Conservation (phyloP, 2,888 invertebrate genomes). For the Stenotaenia linearis region DNA sequence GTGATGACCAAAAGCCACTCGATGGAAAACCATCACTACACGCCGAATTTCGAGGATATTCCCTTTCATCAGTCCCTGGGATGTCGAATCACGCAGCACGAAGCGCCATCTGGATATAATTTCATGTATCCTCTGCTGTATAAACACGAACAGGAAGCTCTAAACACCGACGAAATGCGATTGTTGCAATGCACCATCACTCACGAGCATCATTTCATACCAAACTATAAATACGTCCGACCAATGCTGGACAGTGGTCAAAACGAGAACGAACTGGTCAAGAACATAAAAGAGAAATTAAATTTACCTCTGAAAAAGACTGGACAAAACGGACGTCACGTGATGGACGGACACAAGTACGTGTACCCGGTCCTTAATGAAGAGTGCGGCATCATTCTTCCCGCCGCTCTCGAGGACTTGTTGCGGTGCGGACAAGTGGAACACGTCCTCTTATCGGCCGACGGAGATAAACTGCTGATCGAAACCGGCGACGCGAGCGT, state of each 20-base stretch:
- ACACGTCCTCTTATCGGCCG: conserved; percentile 63
- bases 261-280: conserved; percentile 36
- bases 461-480: conserved; percentile 34
- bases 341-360: conserved; percentile 48
- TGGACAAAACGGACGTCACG: conserved; percentile 42
- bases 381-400: conserved; percentile 67
- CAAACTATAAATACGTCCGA: conserved; percentile 34
- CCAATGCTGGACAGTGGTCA: conserved; percentile 38
- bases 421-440: conserved; percentile 69
- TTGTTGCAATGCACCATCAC: conserved; percentile 53
- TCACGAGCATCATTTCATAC: conserved; percentile 35
- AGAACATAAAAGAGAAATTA: conserved; percentile 29
- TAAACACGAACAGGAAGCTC: conserved; percentile 41
- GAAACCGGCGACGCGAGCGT: not conserved
- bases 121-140: conserved; percentile 69
- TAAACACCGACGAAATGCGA: conserved; percentile 47
- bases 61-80: conserved; percentile 33
- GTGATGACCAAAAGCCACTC: conserved; percentile 61
- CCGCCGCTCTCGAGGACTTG: conserved; percentile 66
- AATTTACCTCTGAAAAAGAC: conserved; percentile 42
- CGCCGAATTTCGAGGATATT: conserved; percentile 35
- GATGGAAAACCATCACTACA: conserved; percentile 58
- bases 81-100: conserved; percentile 56
- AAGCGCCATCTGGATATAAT: conserved; percentile 62
- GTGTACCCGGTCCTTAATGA: conserved; percentile 71